Evolutionary conservation across 2,888 invertebrate species (phyloP).

Genomic region (Ernsta delagoae): DNA sequence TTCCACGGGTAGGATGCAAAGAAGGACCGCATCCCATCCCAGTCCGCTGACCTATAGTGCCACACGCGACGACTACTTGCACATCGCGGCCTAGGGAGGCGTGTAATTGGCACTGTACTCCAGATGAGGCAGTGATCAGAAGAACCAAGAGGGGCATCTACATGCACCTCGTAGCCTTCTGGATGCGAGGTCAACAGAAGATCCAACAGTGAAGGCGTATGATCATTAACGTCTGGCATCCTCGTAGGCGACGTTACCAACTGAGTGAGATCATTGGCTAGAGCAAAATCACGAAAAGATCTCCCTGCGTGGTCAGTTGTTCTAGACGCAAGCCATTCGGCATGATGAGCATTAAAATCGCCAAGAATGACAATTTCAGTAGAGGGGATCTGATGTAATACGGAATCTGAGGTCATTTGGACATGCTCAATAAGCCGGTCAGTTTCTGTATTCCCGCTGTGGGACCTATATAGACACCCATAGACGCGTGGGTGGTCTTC

Average conservation of each 20-base stretch:
- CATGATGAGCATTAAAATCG: slow-evolving; percentile 1
- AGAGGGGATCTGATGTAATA: background rate
- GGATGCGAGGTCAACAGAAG: slow-evolving; percentile 18
- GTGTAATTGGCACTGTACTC: no score
- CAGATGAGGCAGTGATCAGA: slow-evolving; percentile 2
- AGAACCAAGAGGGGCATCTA: background rate
- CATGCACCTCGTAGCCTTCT: background rate
- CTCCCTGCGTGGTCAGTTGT: background rate
- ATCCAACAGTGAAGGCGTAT: slow-evolving; percentile 11
- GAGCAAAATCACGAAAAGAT: background rate
- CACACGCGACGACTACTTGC: background rate
- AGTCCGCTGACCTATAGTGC: slow-evolving; percentile 6
- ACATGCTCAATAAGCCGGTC: slow-evolving; percentile 27
- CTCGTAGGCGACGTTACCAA: background rate
- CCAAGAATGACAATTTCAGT: background rate
- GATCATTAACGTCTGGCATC: background rate
- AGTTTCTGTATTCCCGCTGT: slow-evolving; percentile 14
- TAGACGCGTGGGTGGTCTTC: slow-evolving; percentile 17
- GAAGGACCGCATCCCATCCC: background rate
- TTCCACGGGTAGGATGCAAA: slow-evolving; percentile 9
- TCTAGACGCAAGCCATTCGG: background rate
- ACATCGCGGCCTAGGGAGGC: no score
- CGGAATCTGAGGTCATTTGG: background rate
- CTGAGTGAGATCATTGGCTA: background rate
- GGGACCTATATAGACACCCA: slow-evolving; percentile 28